phyloP scores from a whole-genome alignment of 2,113 vertebrate genomes.

The Heptranchias perlo region DNA sequence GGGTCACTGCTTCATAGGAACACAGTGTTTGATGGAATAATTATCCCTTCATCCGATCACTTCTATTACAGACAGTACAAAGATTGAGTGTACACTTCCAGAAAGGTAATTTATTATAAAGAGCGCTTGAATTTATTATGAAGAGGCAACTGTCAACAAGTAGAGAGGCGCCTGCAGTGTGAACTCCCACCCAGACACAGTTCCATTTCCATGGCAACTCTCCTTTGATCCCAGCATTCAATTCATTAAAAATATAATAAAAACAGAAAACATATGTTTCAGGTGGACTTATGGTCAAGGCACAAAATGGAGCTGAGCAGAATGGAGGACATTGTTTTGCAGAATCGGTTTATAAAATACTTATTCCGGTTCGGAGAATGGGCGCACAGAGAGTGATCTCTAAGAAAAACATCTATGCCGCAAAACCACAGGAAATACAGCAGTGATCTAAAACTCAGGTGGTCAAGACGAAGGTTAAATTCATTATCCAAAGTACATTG shows the following conservation, averaged over 20 bases:
- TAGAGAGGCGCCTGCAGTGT: neutral
- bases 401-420: neutral
- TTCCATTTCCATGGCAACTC: slow-evolving; percentile 8
- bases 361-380: neutral
- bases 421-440: neutral
- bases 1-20: neutral
- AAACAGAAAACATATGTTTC: neutral
- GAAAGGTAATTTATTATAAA: neutral
- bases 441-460: neutral
- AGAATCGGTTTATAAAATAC: no score
- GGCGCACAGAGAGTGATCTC: neutral
- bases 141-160: neutral
- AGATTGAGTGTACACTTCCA: neutral
- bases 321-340: no score
- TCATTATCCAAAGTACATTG: neutral
- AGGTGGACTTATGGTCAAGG: neutral
- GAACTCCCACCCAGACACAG: neutral
- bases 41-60: neutral
- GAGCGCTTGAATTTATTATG: neutral
- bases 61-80: neutral
- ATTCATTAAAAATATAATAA: neutral
- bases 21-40: neutral
- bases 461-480: neutral
- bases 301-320: neutral
- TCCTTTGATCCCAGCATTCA: neutral